Evolutionary conservation across 1,140 invertebrate genomes (phyloP).

Genomic region (Ceratina japonica): DNA sequence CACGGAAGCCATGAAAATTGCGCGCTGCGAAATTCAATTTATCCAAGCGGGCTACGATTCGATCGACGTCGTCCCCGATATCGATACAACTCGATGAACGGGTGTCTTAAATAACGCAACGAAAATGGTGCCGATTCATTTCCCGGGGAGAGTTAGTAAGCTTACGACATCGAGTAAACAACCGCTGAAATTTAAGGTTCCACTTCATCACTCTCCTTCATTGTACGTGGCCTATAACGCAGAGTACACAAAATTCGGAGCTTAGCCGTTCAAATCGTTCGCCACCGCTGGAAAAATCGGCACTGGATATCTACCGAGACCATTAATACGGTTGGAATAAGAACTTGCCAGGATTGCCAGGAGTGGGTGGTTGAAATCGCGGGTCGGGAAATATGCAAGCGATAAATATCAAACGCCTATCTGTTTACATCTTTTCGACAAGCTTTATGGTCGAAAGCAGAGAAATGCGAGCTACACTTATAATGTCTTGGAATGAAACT

Average conservation of each 20-base stretch:
- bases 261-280: conserved; percentile 34
- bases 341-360: conserved; percentile 24
- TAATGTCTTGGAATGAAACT: too few relatives aligned
- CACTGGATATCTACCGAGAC: conserved; percentile 1
- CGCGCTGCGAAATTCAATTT: background rate
- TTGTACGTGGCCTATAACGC: background rate
- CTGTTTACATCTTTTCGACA: conserved; percentile 32
- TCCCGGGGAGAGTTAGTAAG: conserved; percentile 8
- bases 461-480: background rate
- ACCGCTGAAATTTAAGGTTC: conserved; percentile 37
- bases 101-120: conserved; percentile 39
- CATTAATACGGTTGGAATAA: conserved; percentile 26
- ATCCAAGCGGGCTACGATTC: background rate
- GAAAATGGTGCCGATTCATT: background rate
- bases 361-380: conserved; percentile 10
- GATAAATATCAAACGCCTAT: conserved; percentile 23
- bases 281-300: conserved; percentile 40
- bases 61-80: background rate
- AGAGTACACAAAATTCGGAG: conserved; percentile 41
- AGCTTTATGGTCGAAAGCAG: conserved; percentile 22
- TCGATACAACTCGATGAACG: conserved; percentile 28
- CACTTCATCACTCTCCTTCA: conserved; percentile 26
- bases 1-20: conserved; percentile 5
- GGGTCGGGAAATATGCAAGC: conserved; percentile 27
- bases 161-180: conserved; percentile 45